Base-by-base conservation (phyloP, 2,113 vertebrate species). In the Chaenocephalus aceratus region DNA sequence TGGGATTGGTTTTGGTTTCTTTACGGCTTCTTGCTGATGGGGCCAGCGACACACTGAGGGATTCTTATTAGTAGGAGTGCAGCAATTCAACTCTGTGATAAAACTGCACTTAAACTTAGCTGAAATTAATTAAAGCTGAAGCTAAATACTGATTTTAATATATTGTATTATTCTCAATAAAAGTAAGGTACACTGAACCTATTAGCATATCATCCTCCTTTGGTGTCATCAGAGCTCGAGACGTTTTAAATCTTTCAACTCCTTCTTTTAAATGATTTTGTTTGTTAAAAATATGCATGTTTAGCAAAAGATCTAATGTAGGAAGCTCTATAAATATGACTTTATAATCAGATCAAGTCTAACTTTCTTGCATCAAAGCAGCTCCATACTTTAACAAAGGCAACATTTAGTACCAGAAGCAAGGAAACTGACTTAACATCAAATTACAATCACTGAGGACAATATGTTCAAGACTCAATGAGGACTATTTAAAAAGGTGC, bases 41-140 rank as follows among this genome's bases (percentile, higher is more conserved):
- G 23, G 53, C 10, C 13, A 2, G 9, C 26, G 13, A 10, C 45
- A 21, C 10, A 21, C 3, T 2, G 6, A 16, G 2, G 44, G 7
- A 36, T 15, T 71, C 41, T 6, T 14, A 36, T 36, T 66, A 51
- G 14, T 18, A 3, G 4, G 11, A 23, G n/a, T 69, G 36, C 67
- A 14, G 30, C 16, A 16, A 11, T 11, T 3, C 12, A 16, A 66
- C 26, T 7, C 16, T 46, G 26, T 65, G 14, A 36, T 23, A 8
- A 62, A 73, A 60, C 45, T 41, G 46, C 46, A 60, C 69, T 48
- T 45, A n/a, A 23, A 57, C 54, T 41, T 16, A 41, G 36, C 36
- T 41, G 36, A 41, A 41, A 41, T 2, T 10, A 60, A 51, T 53
- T 7, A 3, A 16, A 72, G 26, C 44, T 14, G 14, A 4, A 8